Conservation (phyloP, 2,888 invertebrate species). For the Trichogramma dendrolimi region DNA sequence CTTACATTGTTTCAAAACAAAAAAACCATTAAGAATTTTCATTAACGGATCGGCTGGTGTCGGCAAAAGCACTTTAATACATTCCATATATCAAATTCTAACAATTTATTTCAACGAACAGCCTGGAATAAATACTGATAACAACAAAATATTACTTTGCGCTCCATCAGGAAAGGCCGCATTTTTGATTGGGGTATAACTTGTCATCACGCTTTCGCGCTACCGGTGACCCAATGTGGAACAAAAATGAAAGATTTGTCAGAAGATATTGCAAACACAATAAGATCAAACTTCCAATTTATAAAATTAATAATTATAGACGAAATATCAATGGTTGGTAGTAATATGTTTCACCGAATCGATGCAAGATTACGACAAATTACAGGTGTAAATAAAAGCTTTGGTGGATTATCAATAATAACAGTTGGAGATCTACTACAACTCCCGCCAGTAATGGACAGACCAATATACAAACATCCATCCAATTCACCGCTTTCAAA, state of each 20-base stretch:
- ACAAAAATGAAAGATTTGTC: slow-evolving; percentile 21
- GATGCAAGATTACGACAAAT: no score
- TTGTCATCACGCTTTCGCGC: slow-evolving; percentile 34
- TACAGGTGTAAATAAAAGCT: slow-evolving; percentile 38
- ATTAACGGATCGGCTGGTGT: slow-evolving; percentile 19
- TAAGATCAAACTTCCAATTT: slow-evolving; percentile 30
- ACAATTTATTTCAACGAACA: slow-evolving; percentile 5
- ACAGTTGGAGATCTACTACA: slow-evolving; percentile 44
- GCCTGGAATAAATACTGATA: slow-evolving; percentile 27
- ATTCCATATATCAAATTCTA: slow-evolving; percentile 22
- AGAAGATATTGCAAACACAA: slow-evolving; percentile 27
- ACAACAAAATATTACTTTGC: slow-evolving; percentile 31
- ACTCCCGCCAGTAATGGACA: slow-evolving; percentile 40
- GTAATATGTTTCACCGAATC: no score
- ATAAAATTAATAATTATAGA: slow-evolving; percentile 40
- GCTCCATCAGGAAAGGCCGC: slow-evolving; percentile 37
- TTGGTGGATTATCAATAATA: slow-evolving; percentile 40
- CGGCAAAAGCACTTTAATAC: slow-evolving; percentile 29
- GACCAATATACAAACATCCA: slow-evolving; percentile 31
- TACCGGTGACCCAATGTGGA: slow-evolving; percentile 22
- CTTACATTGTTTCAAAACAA: slow-evolving; percentile 10
- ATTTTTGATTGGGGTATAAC: slow-evolving; percentile 35
- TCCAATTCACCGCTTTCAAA: no score
- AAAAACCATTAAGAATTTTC: slow-evolving; percentile 12
- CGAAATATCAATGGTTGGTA: slow-evolving; percentile 43